Percentiles rank a stretch among this genome's conserved stretches.
Conservation (phyloP, 2,797 vertebrate species). For the Morelia viridis region DNA sequence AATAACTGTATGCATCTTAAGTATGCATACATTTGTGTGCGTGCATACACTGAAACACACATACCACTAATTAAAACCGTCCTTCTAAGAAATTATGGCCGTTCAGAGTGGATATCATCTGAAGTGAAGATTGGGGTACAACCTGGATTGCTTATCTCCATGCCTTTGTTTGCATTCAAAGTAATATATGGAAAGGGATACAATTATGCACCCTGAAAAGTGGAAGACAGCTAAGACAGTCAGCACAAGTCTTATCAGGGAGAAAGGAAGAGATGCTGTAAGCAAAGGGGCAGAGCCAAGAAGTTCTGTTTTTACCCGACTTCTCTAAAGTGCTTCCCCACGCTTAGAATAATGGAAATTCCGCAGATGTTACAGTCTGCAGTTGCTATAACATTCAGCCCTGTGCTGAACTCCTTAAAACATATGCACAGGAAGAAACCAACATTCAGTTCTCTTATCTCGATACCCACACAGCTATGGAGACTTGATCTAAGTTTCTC, state of each 20-base stretch:
- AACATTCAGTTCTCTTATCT: background rate
- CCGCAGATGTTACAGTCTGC: background rate
- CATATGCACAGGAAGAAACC: background rate
- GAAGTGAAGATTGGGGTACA: no score
- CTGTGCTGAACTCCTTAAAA: background rate
- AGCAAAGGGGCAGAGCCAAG: background rate
- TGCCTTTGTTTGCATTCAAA: background rate
- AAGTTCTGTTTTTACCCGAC: background rate
- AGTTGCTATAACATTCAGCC: no score
- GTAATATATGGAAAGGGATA: background rate
- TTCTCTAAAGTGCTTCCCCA: constrained; percentile 18
- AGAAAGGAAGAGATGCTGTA: no score
- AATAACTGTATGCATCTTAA: no score
- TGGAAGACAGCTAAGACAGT: no score
- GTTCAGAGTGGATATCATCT: no score
- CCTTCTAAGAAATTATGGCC: no score
- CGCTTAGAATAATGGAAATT: background rate
- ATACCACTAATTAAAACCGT: no score
- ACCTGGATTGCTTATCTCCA: no score
- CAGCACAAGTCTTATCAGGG: background rate
- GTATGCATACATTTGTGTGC: no score
- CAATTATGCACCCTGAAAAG: background rate
- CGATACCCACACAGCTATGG: background rate
- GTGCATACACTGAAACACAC: no score
- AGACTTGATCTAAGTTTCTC: background rate